phyloP scores from a whole-genome alignment of 2,113 vertebrate genomes.

The Clupea harengus region DNA sequence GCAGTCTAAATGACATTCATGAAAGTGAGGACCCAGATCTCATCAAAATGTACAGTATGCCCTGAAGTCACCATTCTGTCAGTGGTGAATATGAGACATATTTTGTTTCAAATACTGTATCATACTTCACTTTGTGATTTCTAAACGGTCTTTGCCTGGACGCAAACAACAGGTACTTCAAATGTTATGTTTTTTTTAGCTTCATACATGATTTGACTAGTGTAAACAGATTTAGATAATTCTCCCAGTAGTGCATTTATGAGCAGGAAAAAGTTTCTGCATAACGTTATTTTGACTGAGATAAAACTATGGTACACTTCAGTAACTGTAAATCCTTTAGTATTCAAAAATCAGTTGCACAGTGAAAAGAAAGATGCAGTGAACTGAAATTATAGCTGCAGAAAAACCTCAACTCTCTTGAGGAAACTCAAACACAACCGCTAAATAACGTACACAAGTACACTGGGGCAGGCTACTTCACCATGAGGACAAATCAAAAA shows the following conservation, averaged over 20 bases:
- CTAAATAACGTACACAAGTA: not conserved
- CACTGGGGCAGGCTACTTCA: slow-evolving; percentile 8
- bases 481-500: not conserved
- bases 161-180: not conserved
- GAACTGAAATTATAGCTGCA: slow-evolving; percentile 12
- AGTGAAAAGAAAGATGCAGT: not conserved
- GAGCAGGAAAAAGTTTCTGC: not conserved
- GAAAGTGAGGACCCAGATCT: not conserved
- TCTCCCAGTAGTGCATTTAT: not conserved
- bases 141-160: not conserved
- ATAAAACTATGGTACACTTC: not conserved
- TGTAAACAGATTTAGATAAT: not conserved
- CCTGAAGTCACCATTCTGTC: not conserved
- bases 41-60: not conserved
- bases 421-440: not conserved
- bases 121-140: not conserved
- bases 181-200: not conserved
- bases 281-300: not conserved
- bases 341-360: not conserved
- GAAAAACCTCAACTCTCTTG: not conserved
- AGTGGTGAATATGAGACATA: not conserved
- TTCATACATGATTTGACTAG: not conserved
- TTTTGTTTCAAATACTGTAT: not conserved
- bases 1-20: not conserved
- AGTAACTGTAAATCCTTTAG: not conserved